A percentile compares a stretch with the other conserved stretches of the same genome.
Conservation (phyloP, 2,113 vertebrate species). For the Pleuronectes platessa region DNA sequence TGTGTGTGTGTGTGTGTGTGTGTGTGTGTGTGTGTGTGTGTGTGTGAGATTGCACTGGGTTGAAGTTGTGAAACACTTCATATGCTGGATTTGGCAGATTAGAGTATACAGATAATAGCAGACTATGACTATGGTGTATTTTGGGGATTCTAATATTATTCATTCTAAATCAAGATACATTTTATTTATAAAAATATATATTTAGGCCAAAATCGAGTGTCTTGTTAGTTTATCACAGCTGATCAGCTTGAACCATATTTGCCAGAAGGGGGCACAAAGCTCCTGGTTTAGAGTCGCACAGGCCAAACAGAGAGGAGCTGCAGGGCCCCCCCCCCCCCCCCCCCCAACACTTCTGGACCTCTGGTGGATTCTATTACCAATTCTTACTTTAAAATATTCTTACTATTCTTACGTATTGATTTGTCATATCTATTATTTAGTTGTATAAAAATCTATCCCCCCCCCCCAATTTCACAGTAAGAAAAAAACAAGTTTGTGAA, state of each 20-base stretch:
- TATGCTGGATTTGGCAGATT: no score
- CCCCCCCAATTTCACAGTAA: no score
- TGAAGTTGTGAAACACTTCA: no score
- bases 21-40: background rate
- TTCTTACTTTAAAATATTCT: background rate
- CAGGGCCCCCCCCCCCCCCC: constrained; percentile 36
- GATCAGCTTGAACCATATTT: constrained; percentile 79
- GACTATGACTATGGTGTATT: no score
- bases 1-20: background rate
- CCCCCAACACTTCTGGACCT: constrained; percentile 15
- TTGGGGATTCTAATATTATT: no score
- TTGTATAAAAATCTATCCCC: no score
- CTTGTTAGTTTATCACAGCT: constrained; percentile 5
- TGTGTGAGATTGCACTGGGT: background rate
- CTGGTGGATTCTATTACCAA: background rate
- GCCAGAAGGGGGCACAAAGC: constrained; percentile 92
- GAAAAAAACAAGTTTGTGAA: no score
- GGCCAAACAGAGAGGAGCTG: no score
- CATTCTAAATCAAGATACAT: no score
- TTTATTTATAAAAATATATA: no score
- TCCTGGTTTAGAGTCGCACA: constrained; percentile 67
- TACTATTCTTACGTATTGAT: background rate
- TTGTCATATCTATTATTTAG: background rate
- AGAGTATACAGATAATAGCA: no score
- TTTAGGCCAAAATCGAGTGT: no score